Evolutionary conservation across 2,113 vertebrate genomes (phyloP).

Genomic region (Oostethus manadensis): DNA sequence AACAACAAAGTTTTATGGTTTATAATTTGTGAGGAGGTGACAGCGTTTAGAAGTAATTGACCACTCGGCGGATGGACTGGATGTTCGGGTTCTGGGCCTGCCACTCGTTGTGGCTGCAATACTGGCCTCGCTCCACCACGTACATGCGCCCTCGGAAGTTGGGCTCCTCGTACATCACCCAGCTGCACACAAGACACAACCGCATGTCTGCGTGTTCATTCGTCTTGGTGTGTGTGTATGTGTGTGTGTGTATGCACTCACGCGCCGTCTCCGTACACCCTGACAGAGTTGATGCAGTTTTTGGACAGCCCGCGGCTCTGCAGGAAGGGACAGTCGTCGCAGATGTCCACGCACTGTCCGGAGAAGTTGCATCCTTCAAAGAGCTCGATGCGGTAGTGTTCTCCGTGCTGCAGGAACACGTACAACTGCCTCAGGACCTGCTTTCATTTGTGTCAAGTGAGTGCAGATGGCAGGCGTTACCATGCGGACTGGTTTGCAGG

Average conservation of each 20-base stretch:
- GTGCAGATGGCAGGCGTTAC: slow-evolving; percentile 50
- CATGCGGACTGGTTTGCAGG: slow-evolving; percentile 85
- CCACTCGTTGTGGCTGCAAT: slow-evolving; percentile 80
- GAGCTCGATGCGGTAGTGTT: slow-evolving; percentile 84
- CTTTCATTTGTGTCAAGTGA: too few species aligned
- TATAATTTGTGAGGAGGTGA: neutral
- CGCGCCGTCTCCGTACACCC: slow-evolving; percentile 85
- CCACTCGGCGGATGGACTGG: slow-evolving; percentile 84
- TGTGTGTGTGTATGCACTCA: slow-evolving; percentile 53
- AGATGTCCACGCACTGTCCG: slow-evolving; percentile 82
- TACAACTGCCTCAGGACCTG: slow-evolving; percentile 9
- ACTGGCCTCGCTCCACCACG: slow-evolving; percentile 84
- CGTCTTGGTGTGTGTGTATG: neutral
- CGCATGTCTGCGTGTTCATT: neutral
- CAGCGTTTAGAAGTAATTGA: slow-evolving; percentile 84
- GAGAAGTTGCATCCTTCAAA: slow-evolving; percentile 81
- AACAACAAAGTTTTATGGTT: slow-evolving; percentile 36
- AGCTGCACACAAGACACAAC: slow-evolving; percentile 58
- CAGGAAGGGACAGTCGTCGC: slow-evolving; percentile 85
- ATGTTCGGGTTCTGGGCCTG: slow-evolving; percentile 80
- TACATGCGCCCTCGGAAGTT: slow-evolving; percentile 90
- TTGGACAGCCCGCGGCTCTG: slow-evolving; percentile 81
- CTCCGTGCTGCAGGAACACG: slow-evolving; percentile 73
- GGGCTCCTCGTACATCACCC: slow-evolving; percentile 93
- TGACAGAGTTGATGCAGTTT: slow-evolving; percentile 81